Base-by-base conservation (phyloP, 2,113 vertebrate genomes). In the Trichomycterus rosablanca region DNA sequence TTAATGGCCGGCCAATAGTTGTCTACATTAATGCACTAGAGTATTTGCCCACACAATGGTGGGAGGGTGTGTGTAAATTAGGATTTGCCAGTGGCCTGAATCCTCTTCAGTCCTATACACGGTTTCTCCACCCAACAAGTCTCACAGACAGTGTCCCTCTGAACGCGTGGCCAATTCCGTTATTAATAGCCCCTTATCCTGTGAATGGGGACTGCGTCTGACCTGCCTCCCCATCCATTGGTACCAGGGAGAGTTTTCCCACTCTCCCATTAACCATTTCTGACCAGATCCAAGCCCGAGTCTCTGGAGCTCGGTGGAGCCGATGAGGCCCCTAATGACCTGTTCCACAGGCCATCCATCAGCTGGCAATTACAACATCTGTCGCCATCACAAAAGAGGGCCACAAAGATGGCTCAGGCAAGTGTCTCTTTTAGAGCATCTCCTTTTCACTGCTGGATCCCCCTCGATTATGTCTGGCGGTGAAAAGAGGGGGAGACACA, bases 321-420 rank as follows among this genome's bases (percentile, higher is more conserved):
- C 71, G 74, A 70, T 55, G 54, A 54, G 70, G 74, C 62, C 77
- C 74, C 74, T 87, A 89, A 88, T 83, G 82, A 85, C 74, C 60
- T 71, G 68, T 73, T 76, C 77, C 83, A 86, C 82, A 83, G 78
- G 77, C 72, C 74, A 88, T 89, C 83, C 79, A 87, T 89, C 87
- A 89, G 87, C 78, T 80, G 79, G 86, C 85, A 89, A 89, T 89
- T 89, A 88, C 84, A 87, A 88, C 86, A 89, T 89, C 84, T 88
- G 86, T 87, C 82, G 76, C 81, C 74, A 69, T 79, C 76, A 83
- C 83, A 86, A 81, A 79, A 75, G 72, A 74, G 34, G 61, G 69
- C 72, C 70, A 69, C 73, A 76, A 82, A 81, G 80, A 84, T 83
- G 77, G 81, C 76, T 78, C 71, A 51, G 44, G 39, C 72, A 50